Conservation (phyloP, 2,797 vertebrate species). For the Pangasius mekongensis region DNA sequence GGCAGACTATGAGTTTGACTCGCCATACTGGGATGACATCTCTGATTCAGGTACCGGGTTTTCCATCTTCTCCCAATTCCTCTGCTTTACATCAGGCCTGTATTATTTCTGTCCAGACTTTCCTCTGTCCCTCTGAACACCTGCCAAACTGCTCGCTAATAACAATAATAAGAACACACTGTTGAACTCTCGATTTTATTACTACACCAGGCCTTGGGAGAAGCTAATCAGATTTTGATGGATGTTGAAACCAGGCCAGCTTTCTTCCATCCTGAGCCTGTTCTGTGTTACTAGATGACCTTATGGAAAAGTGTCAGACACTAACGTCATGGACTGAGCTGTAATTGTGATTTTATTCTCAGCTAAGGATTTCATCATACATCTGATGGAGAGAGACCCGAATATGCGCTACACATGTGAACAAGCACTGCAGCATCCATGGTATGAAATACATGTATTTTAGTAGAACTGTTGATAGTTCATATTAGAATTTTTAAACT, state of each 20-base stretch:
- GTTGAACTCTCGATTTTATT: neutral
- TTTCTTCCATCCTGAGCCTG: constrained; percentile 2
- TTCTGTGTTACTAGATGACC: neutral
- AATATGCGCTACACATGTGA: constrained; percentile 89
- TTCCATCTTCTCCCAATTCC: neutral
- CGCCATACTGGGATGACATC: constrained; percentile 98
- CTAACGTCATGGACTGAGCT: neutral
- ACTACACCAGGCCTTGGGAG: neutral
- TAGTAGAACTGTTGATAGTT: neutral
- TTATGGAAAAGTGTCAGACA: neutral
- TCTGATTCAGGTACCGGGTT: constrained; percentile 89
- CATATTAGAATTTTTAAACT: too few relatives aligned
- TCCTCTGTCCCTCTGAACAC: neutral
- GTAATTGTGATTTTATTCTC: constrained; percentile 14
- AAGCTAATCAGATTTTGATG: neutral
- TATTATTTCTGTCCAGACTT: constrained; percentile 1
- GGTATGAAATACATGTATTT: constrained; percentile 69
- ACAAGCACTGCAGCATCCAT: constrained; percentile 93
- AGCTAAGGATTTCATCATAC: constrained; percentile 97
- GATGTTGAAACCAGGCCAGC: constrained; percentile 4
- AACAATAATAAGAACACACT: neutral
- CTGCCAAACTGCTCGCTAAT: neutral
- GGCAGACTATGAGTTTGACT: constrained; percentile 96
- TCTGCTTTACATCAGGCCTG: constrained; percentile 5
- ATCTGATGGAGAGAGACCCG: constrained; percentile 94